These are phyloP conservation scores for Arrhamphus sclerolepis DNA, from an alignment of 2,797 vertebrate genomes.

Conservation along the genomic window DNA sequence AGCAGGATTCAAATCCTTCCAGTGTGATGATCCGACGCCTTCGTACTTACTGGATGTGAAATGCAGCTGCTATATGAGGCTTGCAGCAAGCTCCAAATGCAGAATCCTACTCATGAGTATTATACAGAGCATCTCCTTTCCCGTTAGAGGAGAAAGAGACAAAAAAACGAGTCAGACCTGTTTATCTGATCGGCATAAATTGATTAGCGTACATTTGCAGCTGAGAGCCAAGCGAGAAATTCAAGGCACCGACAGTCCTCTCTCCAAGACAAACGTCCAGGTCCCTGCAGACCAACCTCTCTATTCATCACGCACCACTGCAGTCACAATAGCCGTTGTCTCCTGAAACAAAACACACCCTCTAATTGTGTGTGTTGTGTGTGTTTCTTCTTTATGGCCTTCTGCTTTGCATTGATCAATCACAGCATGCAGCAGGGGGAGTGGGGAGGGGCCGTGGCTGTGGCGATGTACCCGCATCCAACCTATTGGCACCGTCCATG, in stretches of 20 bases:
- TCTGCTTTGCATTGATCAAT: constrained; percentile 70
- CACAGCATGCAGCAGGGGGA: constrained; percentile 44
- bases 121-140: background rate
- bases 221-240: constrained; percentile 6
- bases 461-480: constrained; percentile 60
- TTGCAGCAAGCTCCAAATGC: background rate
- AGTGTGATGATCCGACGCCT: constrained; percentile 5
- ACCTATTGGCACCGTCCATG: constrained; percentile 70
- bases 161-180: constrained; percentile 5
- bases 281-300: constrained; percentile 42
- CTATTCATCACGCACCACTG: constrained; percentile 54
- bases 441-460: constrained; percentile 42
- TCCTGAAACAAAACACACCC: constrained; percentile 34
- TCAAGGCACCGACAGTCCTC: background rate
- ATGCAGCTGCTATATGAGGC: constrained; percentile 7
- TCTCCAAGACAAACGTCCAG: constrained; percentile 31
- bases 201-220: constrained; percentile 6
- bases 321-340: constrained; percentile 38
- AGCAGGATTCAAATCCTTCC: constrained; percentile 12
- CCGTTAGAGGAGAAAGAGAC: background rate
- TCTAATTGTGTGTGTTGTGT: constrained; percentile 49
- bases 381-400: constrained; percentile 34
- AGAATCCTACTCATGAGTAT: constrained; percentile 7
- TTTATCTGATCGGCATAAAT: constrained; percentile 5
- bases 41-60: constrained; percentile 36